Conservation (phyloP, 2,113 vertebrate genomes). For the Trichomycterus rosablanca region DNA sequence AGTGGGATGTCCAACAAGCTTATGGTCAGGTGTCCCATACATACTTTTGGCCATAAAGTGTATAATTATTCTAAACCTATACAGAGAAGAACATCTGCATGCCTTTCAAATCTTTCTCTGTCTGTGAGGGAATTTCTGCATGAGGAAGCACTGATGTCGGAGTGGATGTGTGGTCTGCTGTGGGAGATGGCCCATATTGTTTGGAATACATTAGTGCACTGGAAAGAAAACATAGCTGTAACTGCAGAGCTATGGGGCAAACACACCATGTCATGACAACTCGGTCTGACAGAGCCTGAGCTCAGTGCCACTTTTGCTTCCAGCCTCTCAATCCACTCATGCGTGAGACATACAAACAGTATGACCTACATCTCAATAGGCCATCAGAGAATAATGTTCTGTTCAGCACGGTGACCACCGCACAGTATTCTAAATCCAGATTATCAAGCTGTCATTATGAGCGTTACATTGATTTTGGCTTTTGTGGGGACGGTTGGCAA, state of each 20-base stretch:
- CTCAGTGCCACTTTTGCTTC: conserved; percentile 9
- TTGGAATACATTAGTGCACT: conserved; percentile 28
- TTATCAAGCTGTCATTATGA: background rate
- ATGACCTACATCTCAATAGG: conserved; percentile 19
- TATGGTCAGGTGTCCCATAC: too few species aligned
- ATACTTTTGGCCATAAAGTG: too few species aligned
- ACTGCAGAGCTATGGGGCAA: conserved; percentile 18
- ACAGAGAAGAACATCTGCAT: background rate
- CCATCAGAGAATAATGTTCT: conserved; percentile 8
- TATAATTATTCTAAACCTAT: too few species aligned
- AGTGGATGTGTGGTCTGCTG: conserved; percentile 4
- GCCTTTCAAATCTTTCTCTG: background rate
- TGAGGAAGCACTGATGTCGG: conserved; percentile 19
- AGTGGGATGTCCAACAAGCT: too few species aligned
- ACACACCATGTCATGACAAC: conserved; percentile 17
- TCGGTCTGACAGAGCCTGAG: conserved; percentile 34
- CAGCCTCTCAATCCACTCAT: conserved; percentile 19
- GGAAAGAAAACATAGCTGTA: conserved; percentile 19
- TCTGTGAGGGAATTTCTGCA: conserved; percentile 25
- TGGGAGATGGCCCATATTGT: conserved; percentile 32
- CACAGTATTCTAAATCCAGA: background rate
- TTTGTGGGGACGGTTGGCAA: background rate
- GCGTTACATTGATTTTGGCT: background rate
- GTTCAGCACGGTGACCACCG: too few species aligned
- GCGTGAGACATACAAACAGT: conserved; percentile 11